Evolutionary conservation across 2,888 invertebrate species (phyloP).

Genomic region (Listrodromus nycthemerus): DNA sequence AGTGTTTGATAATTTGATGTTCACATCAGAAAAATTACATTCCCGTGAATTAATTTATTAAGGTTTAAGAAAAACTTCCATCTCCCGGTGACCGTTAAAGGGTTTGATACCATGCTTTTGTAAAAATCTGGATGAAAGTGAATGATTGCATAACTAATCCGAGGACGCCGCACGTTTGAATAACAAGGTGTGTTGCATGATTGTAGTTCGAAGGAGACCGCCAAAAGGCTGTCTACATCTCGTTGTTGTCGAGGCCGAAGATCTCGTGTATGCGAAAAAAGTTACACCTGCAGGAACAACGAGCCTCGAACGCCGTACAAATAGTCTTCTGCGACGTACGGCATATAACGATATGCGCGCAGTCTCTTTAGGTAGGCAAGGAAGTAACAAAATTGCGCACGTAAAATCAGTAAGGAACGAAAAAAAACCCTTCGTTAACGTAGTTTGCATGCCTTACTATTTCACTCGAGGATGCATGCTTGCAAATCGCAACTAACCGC

Average conservation of each 20-base stretch:
- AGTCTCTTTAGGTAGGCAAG: conserved; percentile 49
- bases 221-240: conserved; percentile 83
- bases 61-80: background rate
- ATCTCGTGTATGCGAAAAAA: conserved; percentile 77
- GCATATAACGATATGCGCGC: conserved; percentile 55
- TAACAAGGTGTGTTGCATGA: conserved; percentile 77
- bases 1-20: background rate
- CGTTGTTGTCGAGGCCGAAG: conserved; percentile 83
- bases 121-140: background rate
- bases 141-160: conserved; percentile 10
- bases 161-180: conserved; percentile 58
- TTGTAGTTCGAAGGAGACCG: conserved; percentile 84
- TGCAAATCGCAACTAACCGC: conserved; percentile 58
- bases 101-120: background rate
- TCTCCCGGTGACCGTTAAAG: background rate
- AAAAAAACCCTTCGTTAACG: background rate
- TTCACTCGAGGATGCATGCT: conserved; percentile 54
- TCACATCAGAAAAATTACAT: background rate
- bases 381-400: conserved; percentile 12
- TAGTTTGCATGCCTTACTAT: conserved; percentile 18
- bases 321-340: conserved; percentile 54
- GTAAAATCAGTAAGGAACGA: background rate
- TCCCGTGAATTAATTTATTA: background rate
- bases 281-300: conserved; percentile 72
- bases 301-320: conserved; percentile 64